Conservation (phyloP, 2,113 vertebrate genomes). For the Trematocara zebra region DNA sequence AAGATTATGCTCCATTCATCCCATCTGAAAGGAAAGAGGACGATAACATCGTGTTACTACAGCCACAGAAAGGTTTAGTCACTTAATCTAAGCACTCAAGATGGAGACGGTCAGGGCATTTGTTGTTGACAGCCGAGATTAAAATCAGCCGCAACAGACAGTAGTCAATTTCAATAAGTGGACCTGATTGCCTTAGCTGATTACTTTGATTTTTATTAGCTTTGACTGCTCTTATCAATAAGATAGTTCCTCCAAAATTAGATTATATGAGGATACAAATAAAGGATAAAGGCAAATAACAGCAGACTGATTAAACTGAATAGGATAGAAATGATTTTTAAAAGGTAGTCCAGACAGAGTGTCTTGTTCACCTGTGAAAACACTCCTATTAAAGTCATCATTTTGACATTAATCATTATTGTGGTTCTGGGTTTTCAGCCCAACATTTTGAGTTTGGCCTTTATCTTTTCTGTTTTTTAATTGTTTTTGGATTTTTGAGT, state of each 20-base stretch:
- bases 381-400: background rate
- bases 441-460: background rate
- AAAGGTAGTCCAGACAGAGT: background rate
- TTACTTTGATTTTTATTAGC: background rate
- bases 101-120: background rate
- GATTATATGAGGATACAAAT: background rate
- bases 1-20: background rate
- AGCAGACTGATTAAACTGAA: background rate
- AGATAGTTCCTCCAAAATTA: background rate
- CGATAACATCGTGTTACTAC: background rate
- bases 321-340: background rate
- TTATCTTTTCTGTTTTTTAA: background rate
- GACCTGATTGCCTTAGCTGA: background rate
- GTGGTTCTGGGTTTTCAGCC: background rate
- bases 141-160: slow-evolving; percentile 1
- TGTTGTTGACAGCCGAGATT: slow-evolving; percentile 1
- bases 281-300: background rate
- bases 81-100: background rate
- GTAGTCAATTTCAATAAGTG: background rate
- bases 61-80: background rate
- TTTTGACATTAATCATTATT: background rate
- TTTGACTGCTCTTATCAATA: background rate
- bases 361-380: background rate
- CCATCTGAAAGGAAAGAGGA: background rate
- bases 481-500: background rate